Evolutionary conservation across 2,888 invertebrate genomes (phyloP).

Genomic region (Timema podura): DNA sequence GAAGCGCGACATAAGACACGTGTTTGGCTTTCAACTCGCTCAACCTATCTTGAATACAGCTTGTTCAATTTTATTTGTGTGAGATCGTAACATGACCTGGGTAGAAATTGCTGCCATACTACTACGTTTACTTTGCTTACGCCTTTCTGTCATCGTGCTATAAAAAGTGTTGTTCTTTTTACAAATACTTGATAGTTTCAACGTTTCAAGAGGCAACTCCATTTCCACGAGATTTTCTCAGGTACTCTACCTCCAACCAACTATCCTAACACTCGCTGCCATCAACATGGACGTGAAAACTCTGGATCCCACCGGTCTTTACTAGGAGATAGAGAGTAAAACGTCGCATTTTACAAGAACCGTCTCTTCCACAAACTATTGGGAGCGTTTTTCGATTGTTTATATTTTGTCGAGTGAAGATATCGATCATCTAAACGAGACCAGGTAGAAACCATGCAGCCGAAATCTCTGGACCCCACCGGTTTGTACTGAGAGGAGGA

Average conservation of each 20-base stretch:
- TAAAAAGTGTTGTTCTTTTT: no score
- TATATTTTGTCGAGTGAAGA: no score
- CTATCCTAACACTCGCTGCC: neutral
- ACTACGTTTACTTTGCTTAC: no score
- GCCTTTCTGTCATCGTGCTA: no score
- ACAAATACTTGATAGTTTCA: no score
- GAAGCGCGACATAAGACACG: neutral
- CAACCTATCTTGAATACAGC: no score
- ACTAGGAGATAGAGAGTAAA: neutral
- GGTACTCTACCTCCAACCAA: neutral
- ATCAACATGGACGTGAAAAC: slow-evolving; percentile 20
- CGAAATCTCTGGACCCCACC: slow-evolving; percentile 22
- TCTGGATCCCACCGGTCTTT: slow-evolving; percentile 22
- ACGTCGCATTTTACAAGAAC: neutral
- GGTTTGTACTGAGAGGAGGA: slow-evolving; percentile 20
- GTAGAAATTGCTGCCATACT: no score
- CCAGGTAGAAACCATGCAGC: slow-evolving; percentile 8
- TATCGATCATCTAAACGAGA: neutral
- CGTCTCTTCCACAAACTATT: neutral
- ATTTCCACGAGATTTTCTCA: neutral
- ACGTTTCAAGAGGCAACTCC: no score
- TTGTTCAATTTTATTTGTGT: no score
- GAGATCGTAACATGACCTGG: no score
- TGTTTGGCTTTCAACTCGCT: no score
- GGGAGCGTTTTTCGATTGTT: no score